Percentiles rank a stretch among this genome's conserved stretches.
These are phyloP conservation scores for Drosophila villosipedis DNA, from an alignment of 2,888 invertebrate genomes.

Conservation along the genomic window DNA sequence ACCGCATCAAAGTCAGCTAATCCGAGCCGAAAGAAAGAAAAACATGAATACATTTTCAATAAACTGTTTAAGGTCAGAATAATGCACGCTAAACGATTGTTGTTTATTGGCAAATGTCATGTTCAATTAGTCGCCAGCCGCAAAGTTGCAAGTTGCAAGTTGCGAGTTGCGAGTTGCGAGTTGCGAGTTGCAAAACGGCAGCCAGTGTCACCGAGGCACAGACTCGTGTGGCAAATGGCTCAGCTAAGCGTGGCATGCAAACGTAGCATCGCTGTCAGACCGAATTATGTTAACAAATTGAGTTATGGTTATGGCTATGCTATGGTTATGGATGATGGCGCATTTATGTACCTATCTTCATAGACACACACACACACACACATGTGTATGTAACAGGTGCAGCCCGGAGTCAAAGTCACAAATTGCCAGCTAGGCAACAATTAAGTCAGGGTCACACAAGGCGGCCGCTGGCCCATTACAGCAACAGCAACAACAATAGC, in stretches of 20 bases:
- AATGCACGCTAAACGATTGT: conserved; percentile 73
- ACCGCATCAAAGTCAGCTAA: conserved; percentile 1
- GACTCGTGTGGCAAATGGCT: conserved; percentile 54
- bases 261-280: conserved; percentile 58
- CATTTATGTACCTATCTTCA: conserved; percentile 22
- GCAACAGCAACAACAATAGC: background rate
- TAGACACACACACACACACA: too few species aligned
- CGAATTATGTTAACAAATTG: conserved; percentile 67
- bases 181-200: conserved; percentile 9
- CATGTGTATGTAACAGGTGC: conserved; percentile 50
- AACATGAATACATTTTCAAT: conserved; percentile 11
- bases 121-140: conserved; percentile 67
- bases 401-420: conserved; percentile 31
- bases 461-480: conserved; percentile 32
- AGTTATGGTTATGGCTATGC: conserved; percentile 39
- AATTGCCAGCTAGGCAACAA: conserved; percentile 37
- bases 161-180: background rate
- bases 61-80: conserved; percentile 62
- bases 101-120: conserved; percentile 78
- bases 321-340: conserved; percentile 56
- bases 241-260: conserved; percentile 58
- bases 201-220: conserved; percentile 51
- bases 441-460: conserved; percentile 51
- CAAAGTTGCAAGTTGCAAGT: background rate
- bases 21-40: background rate